Evolutionary conservation across 2,797 vertebrate species (phyloP), one percentile per base, ranked within the genome.

Genomic region (Sebastes ruberrimus): DNA sequence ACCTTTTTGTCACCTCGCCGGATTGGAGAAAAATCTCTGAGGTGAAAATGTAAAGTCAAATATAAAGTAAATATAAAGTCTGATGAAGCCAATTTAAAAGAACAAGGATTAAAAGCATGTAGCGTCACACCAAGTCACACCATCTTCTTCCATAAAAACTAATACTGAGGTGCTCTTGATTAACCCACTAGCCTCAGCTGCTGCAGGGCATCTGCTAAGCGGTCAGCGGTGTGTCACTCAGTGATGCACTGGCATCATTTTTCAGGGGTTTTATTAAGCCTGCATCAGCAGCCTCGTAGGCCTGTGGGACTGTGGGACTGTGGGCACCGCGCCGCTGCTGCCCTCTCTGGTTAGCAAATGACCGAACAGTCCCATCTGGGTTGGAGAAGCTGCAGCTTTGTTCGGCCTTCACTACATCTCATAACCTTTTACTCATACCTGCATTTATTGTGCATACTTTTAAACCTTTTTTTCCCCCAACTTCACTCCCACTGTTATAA

Each of bases 271-370:
- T 85, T 73, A 83, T 72, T 82, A 60, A 78, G 72, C 55, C 42
- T 64, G 74, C 77, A 71, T 88, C 88, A 88, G 87, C 79, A 87
- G 77, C 62, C 55, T 38, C 22, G 5, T 53, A 82, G 70, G 68
- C 87, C 80, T 53, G 57, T 67, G 89, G 89, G 89, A 86, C 73
- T 42, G 77, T 56, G 30, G 27, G 75, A 38, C 35, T 38, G 35
- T 38, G 35, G 35, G 35, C 82, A 78, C 77, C 78, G 79, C 53
- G 30, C 75, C 27, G 65, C 71, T 86, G 81, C 74, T 82, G 83
- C 84, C 90, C 89, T 89, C 75, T 82, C 86, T 89, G 72, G 81
- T 93, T 91, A 92, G 86, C 86, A 76, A 76, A 87, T 88, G 87
- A 91, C 88, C 84, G 49, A 63, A 49, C 72, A 46, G 74, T 83